Evolutionary conservation across 2,888 invertebrate genomes (phyloP).

Genomic region (Cremastinae sp.): DNA sequence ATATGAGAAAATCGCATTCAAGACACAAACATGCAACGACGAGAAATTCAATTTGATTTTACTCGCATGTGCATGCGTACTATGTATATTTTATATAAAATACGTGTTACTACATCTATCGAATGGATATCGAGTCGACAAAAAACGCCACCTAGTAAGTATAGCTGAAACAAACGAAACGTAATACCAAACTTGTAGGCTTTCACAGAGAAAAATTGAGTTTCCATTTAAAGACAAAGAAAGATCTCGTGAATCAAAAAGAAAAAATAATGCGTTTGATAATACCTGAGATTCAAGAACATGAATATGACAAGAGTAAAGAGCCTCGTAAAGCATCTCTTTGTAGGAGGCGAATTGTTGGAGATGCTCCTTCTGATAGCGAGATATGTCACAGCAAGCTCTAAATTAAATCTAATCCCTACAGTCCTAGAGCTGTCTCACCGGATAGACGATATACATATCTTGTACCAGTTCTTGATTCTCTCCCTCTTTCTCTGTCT

Average conservation of each 20-base stretch:
- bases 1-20: constrained; percentile 36
- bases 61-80: too few species aligned
- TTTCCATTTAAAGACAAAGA: too few species aligned
- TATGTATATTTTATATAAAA: constrained; percentile 1
- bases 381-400: constrained; percentile 34
- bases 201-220: too few species aligned
- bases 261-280: too few species aligned
- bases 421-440: constrained; percentile 23
- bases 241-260: too few species aligned
- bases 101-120: neutral
- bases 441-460: neutral
- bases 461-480: constrained; percentile 10
- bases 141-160: constrained; percentile 23
- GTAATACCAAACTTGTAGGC: too few species aligned
- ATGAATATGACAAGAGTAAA: neutral
- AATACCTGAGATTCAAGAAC: too few species aligned
- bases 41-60: neutral
- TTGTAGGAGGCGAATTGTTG: neutral
- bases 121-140: constrained; percentile 8
- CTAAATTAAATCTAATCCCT: constrained; percentile 54
- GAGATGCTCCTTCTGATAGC: constrained; percentile 18
- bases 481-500: constrained; percentile 16
- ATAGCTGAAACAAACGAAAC: too few species aligned
- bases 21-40: constrained; percentile 33
- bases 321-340: neutral